Base-by-base conservation (phyloP, 2,113 vertebrate genomes). In the Mungos mungo region DNA sequence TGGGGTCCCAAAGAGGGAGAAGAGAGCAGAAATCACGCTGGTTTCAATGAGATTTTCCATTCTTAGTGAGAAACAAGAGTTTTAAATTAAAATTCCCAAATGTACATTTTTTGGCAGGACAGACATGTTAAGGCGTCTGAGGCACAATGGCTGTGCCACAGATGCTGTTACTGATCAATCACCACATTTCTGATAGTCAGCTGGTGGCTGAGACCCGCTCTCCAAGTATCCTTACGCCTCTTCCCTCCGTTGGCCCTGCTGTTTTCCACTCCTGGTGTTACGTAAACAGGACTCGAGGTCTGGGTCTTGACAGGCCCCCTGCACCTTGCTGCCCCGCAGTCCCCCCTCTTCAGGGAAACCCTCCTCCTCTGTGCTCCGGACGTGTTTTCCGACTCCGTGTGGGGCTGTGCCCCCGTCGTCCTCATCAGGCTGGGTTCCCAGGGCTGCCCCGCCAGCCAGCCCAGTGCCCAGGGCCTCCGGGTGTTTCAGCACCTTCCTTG, bases 381-480 rank as follows among this genome's bases (percentile, higher is more conserved):
- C 31, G 23, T 13, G 35, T 25, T 27, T 29, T n/a, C 47, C 19
- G 2, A 7, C 0, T 4, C 45, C 0, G 0, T 5, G 29, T 29
- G 27, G 31, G 38, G 41, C 45, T 2, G 2, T 15, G 74, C 3
- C 7, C 29, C 0, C 15, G 16, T 33, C 21, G 2, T 18, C 3
- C 66, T 27, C 0, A 4, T 2, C 31, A 27, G 3, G 16, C 52
- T 65, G 74, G 74, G 29, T 63, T 9, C 29, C 54, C 2, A 38
- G 63, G 63, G 47, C 9, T 12, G 27, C 54, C 21, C 74, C 3
- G 2, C 6, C 6, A 1, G 7, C 52, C 18, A 7, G 47, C 1
- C 65, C 21, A 0, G 41, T 0, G 23, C 41, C 6, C 15, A 29
- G 1, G 7, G 72, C 25, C 72, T 15, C 25, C 41, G 4, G 41